Base-by-base conservation (phyloP, 53 echinoderm and acorn worm species). In the Paelopatides confundens region DNA sequence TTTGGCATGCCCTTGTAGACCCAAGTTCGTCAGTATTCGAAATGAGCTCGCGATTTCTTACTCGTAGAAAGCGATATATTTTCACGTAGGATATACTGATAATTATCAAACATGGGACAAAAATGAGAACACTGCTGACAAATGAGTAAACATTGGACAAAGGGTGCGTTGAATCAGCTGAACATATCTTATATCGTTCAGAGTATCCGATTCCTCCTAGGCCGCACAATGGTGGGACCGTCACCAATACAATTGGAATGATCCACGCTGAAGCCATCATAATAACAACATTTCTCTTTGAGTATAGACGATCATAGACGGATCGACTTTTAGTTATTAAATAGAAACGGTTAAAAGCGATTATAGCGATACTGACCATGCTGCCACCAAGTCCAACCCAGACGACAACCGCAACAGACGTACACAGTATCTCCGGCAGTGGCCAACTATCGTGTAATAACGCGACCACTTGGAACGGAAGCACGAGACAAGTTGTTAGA, bases 401-500 rank as follows among this genome's bases (percentile, higher is more conserved):
- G n/a, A 92, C 77, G 2, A 92, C 82, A 37, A 89, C 69, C 12
- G 86, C 85, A 14, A 85, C 89, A 6, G 29, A 54, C 4, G 86
- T 70, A 27, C 92, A 92, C 58, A 92, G 50, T 68, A 66, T 66
- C 11, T 89, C 92, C 10, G 89, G 64, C 17, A 89, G 68, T 15
- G 92, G 92, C 92, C 92, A 92, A 5, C 70, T 87, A 38, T 84
- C 76, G 48, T 88, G 88, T 30, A 94, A 71, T 81, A 96, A 51
- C 28, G 89, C 94, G 37, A 94, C 92, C 0, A 87, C 85, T 40
- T 93, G 90, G 82, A 85, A 94, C 0, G 94, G 94, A 53, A 96
- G 65, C 1, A 81, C 77, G 21, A 88, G 71, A 29, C 92, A 93
- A 29, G 89, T 89, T 38, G 92, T 65, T 3, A 96, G 87, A 31